Conservation (phyloP, 23 tunicate species). For the Halocynthia aurantium region DNA sequence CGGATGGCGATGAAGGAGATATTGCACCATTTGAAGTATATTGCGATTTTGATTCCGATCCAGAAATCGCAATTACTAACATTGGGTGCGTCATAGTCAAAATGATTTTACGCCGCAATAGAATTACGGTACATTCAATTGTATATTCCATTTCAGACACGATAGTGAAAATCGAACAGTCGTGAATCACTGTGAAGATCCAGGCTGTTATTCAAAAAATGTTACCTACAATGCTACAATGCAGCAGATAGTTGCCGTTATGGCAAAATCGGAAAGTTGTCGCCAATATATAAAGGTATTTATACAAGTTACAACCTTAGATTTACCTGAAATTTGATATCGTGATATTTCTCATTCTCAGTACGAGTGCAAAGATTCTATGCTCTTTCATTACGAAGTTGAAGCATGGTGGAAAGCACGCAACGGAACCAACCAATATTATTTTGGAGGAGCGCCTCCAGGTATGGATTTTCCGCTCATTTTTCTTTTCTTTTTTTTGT, state of each 20-base stretch:
- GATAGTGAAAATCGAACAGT: constrained; percentile 7
- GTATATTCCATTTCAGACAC: not conserved
- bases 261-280: constrained; percentile 4
- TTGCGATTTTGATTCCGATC: constrained; percentile 6
- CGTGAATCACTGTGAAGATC: not conserved
- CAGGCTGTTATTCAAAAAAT: not conserved
- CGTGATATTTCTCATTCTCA: not conserved
- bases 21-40: constrained; percentile 9
- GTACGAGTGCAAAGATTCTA: constrained; percentile 2
- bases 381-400: not conserved
- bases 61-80: not conserved
- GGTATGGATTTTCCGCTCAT: not conserved
- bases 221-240: not conserved
- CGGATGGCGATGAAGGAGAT: constrained; percentile 1
- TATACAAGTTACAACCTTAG: no score
- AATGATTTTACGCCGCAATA: no score
- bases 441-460: not conserved
- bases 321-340: no score
- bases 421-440: not conserved
- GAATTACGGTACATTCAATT: no score
- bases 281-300: constrained; percentile 4
- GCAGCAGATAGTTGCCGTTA: not conserved
- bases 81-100: not conserved
- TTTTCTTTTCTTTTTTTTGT: no score
- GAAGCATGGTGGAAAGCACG: constrained; percentile 5